phyloP scores from a whole-genome alignment of 2,888 invertebrate species.

The Tyria jacobaeae region DNA sequence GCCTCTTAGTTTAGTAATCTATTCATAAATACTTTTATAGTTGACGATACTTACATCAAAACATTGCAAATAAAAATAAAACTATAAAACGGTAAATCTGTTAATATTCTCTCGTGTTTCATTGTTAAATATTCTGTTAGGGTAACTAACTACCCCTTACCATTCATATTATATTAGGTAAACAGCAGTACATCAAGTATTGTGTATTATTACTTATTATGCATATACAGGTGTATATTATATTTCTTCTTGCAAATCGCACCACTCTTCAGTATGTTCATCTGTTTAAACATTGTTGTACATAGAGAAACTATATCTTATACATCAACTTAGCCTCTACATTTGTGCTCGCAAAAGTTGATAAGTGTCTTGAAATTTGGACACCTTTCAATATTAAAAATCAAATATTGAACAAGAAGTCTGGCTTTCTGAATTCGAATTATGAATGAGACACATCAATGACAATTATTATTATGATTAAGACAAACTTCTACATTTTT shows the following conservation, averaged over 20 bases:
- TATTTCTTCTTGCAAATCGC: conserved; percentile 31
- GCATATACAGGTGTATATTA: conserved; percentile 46
- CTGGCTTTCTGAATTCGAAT: too few relatives aligned
- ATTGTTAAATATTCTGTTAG: conserved; percentile 40
- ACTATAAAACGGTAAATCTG: conserved; percentile 27
- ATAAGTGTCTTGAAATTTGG: too few relatives aligned
- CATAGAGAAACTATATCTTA: not conserved
- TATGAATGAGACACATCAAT: too few relatives aligned
- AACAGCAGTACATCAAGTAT: conserved; percentile 52
- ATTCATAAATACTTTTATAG: conserved; percentile 17
- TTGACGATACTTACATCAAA: conserved; percentile 31
- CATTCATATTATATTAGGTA: conserved; percentile 35
- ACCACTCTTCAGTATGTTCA: not conserved
- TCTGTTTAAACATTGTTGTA: not conserved
- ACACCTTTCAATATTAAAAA: too few relatives aligned
- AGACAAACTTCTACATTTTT: too few relatives aligned
- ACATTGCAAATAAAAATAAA: conserved; percentile 35
- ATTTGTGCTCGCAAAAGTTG: too few relatives aligned
- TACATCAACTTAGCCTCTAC: too few relatives aligned
- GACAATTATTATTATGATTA: too few relatives aligned
- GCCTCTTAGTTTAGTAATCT: too few relatives aligned
- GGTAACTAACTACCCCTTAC: conserved; percentile 40
- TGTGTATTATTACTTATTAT: conserved; percentile 50
- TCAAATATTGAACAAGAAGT: too few relatives aligned
- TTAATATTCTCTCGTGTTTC: conserved; percentile 34